Evolutionary conservation across 2,888 invertebrate species (phyloP), one percentile per base, ranked within the genome.

Genomic region (Pelosia muscerda): DNA sequence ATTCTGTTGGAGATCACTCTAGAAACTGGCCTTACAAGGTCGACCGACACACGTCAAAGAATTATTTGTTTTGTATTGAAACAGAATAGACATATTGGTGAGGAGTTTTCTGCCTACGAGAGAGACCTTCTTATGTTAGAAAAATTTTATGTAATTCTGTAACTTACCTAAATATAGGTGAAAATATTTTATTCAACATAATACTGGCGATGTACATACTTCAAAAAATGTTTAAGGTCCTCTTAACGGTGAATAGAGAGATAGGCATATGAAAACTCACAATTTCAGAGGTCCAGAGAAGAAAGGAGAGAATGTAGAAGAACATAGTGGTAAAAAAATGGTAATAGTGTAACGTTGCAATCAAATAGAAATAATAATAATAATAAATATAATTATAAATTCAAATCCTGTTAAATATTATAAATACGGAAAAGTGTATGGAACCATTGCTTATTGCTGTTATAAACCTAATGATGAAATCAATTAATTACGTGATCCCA

Each of bases 11-110:
- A 77, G 91, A 91, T 85, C 87, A 84, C 84, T 92, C 93, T 92
- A 92, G 93, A 93, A 92, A 85, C 86, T 80, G 86, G 84, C 85
- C 83, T 88, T 86, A 76, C 90, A 92, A 92, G 92, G 93, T 88
- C 89, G 79, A 60, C 86, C 89, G 88, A 85, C 86, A 79, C 56
- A 64, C 53, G 80, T 61, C 89, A 90, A 68, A 90, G 90, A 92
- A 3, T 73, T 72, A 58, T 55, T 77, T 81, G 70, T 76, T 78
- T 63, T 76, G 68, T 22, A 71, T 65, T 54, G 38, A 0, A 56
- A 56, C 66, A 84, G 83, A 84, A 22, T 38, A 22, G 79, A 55
- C 74, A 67, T 15, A 19, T 31, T 34, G 59, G 19, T 25, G 0
- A 6, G 6, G 23, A 19, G 64, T 62, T 70, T 76, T 73, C 19